These are phyloP conservation scores for Phrynocephalus versicolor DNA, from an alignment of 2,113 vertebrate genomes.

Conservation along the genomic window DNA sequence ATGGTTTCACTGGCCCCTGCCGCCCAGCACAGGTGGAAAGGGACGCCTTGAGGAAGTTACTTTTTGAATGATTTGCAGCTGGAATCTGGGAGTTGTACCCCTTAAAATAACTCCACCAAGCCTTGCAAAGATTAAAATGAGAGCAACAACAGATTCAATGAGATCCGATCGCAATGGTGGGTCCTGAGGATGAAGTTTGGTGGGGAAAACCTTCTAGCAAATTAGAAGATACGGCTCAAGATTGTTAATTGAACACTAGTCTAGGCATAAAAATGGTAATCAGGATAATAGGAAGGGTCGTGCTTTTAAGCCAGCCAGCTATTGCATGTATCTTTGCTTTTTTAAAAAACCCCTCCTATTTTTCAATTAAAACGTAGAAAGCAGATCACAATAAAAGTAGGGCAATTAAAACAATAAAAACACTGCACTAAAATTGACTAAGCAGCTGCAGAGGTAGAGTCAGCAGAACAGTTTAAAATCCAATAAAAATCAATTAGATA, in stretches of 20 bases:
- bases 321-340: background rate
- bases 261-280: background rate
- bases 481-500: background rate
- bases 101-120: no score
- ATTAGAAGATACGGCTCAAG: background rate
- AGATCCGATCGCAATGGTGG: background rate
- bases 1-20: no score
- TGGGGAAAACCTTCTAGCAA: background rate
- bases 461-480: background rate
- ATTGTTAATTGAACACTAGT: background rate
- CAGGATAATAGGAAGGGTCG: background rate
- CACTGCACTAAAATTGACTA: background rate
- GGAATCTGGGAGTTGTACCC: no score
- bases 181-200: background rate
- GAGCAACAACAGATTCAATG: background rate
- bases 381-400: background rate
- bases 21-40: no score
- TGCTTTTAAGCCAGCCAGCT: background rate
- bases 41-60: no score
- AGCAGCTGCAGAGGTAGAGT: background rate
- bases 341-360: background rate
- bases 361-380: background rate
- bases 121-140: background rate
- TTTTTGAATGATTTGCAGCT: no score
- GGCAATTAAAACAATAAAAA: background rate